These are phyloP conservation scores for Lasioglossum marginatum DNA, from an alignment of 2,888 invertebrate species.

Conservation along the genomic window DNA sequence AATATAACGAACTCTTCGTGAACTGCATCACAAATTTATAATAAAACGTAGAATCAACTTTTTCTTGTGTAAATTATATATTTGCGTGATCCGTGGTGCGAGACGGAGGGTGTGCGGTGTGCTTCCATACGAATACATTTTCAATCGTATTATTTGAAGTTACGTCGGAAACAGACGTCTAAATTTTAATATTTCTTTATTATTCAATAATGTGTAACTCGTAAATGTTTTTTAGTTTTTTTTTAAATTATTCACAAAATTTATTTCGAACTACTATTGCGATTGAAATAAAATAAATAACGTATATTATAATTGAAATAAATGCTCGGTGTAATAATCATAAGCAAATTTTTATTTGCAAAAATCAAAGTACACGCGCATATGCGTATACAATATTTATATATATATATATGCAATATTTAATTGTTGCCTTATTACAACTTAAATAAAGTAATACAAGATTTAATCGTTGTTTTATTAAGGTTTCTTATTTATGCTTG, in stretches of 20 bases:
- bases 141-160: neutral
- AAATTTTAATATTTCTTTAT: neutral
- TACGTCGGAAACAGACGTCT: neutral
- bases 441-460: no score
- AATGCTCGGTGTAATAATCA: neutral
- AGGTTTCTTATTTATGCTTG: neutral
- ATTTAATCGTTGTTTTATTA: no score
- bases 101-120: conserved; percentile 18
- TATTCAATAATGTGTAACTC: neutral
- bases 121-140: conserved; percentile 6
- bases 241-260: neutral
- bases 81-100: conserved; percentile 6
- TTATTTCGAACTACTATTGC: neutral
- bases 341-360: neutral
- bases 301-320: neutral
- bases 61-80: conserved; percentile 19
- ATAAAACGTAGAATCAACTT: neutral
- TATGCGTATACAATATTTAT: no score
- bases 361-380: no score
- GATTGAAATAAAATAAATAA: neutral
- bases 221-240: neutral
- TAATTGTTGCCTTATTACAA: no score
- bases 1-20: neutral
- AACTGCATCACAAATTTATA: neutral
- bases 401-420: no score